Percentiles rank a stretch among this genome's conserved stretches.
These are phyloP conservation scores for Sciurus carolinensis DNA, from an alignment of 2,797 vertebrate species.

Conservation along the genomic window DNA sequence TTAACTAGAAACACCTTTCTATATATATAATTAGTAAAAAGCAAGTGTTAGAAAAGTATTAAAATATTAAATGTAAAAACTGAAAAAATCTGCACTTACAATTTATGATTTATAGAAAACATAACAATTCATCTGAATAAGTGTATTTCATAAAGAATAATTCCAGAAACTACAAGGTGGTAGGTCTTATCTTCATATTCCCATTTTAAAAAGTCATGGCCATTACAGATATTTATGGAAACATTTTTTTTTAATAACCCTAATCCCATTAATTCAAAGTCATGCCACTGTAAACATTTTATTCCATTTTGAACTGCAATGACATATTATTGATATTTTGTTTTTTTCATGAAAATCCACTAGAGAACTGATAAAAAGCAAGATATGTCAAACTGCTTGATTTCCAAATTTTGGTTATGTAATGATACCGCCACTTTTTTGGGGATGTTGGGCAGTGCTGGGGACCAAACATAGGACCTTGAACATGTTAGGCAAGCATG, in stretches of 20 bases:
- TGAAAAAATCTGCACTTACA: slow-evolving; percentile 34
- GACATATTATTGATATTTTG: neutral
- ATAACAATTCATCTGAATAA: slow-evolving; percentile 35
- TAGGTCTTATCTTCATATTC: slow-evolving; percentile 45
- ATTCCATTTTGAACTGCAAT: neutral
- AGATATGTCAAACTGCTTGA: neutral
- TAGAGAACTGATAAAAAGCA: neutral
- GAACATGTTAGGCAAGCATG: neutral
- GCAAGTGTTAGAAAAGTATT: neutral
- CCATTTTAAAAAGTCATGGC: neutral
- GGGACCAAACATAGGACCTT: neutral
- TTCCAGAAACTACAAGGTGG: neutral
- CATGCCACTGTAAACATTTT: neutral
- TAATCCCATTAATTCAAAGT: neutral
- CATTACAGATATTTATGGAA: slow-evolving; percentile 1
- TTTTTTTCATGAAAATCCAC: slow-evolving; percentile 42
- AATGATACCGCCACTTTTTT: neutral
- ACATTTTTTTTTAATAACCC: neutral
- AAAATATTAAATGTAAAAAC: slow-evolving; percentile 28
- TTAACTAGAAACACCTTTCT: slow-evolving; percentile 47
- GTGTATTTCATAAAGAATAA: slow-evolving; percentile 45
- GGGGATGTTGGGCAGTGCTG: too few species aligned
- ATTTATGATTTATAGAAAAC: slow-evolving; percentile 14
- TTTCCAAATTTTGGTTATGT: neutral
- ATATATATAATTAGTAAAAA: slow-evolving; percentile 23